Evolutionary conservation across 2,113 vertebrate genomes (phyloP).

Genomic region (Entelurus aequoreus): DNA sequence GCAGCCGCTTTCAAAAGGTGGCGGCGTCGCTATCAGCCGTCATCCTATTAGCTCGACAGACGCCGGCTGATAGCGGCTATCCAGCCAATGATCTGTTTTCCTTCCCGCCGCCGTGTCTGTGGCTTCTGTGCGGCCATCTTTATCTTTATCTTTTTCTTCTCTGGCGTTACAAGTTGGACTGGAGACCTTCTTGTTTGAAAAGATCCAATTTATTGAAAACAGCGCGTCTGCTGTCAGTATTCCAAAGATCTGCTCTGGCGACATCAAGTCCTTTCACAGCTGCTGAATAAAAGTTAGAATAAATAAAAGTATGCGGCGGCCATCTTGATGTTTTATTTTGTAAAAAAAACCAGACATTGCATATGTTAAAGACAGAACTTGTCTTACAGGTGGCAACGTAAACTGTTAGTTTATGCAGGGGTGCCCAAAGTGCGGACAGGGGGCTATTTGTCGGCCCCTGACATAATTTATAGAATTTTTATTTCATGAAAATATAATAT

Average conservation of each 20-base stretch:
- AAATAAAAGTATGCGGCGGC: too few relatives aligned
- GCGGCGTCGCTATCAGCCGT: constrained; percentile 49
- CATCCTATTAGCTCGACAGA: constrained; percentile 55
- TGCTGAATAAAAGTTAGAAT: constrained; percentile 16
- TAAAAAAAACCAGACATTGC: too few relatives aligned
- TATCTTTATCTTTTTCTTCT: neutral
- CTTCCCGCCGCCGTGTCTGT: constrained; percentile 11
- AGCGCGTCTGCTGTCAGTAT: constrained; percentile 13
- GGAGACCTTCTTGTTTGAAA: constrained; percentile 28
- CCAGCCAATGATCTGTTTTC: constrained; percentile 19
- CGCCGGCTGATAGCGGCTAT: constrained; percentile 36
- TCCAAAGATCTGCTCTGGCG: constrained; percentile 15
- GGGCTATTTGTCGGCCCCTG: too few relatives aligned
- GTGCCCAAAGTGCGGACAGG: too few relatives aligned
- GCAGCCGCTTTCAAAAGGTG: constrained; percentile 56
- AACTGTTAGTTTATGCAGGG: too few relatives aligned
- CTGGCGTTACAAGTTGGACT: constrained; percentile 1
- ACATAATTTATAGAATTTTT: too few relatives aligned
- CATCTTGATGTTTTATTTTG: too few relatives aligned
- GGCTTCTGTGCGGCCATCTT: constrained; percentile 3
- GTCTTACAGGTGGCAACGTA: too few relatives aligned
- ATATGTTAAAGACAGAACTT: too few relatives aligned
- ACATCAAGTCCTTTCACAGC: constrained; percentile 17
- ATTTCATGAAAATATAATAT: too few relatives aligned
- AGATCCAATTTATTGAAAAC: constrained; percentile 32